Percentiles rank a stretch among this genome's conserved stretches.
Conservation (phyloP, 2,797 vertebrate species). For the Ara ararauna region DNA sequence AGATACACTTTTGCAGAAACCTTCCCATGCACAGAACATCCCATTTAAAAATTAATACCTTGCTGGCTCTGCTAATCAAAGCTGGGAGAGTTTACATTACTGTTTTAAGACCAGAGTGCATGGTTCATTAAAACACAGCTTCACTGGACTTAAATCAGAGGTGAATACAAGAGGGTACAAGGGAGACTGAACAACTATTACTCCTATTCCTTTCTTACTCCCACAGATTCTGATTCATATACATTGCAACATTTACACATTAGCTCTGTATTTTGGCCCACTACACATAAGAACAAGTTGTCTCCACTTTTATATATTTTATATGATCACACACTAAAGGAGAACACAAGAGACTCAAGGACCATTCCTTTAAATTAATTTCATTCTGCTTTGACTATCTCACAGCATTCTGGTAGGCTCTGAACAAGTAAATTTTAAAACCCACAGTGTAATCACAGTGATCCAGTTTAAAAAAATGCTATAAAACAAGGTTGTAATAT, state of each 20-base stretch:
- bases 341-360: background rate
- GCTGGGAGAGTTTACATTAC: background rate
- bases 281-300: background rate
- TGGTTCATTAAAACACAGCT: conserved; percentile 28
- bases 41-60: conserved; percentile 40
- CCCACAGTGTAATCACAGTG: background rate
- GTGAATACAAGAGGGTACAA: background rate
- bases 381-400: background rate
- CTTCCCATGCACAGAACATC: background rate
- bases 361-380: background rate
- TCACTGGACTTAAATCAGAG: background rate
- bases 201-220: background rate
- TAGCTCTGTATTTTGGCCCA: background rate
- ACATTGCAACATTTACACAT: background rate
- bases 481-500: background rate
- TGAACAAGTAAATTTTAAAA: background rate
- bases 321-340: background rate
- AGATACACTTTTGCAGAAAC: conserved; percentile 24
- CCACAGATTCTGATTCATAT: background rate
- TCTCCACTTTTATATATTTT: background rate
- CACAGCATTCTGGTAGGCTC: background rate
- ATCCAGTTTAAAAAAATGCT: background rate
- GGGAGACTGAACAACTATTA: background rate
- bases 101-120: conserved; percentile 12
- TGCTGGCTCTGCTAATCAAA: background rate